These are phyloP conservation scores for Dicerorhinus sumatrensis DNA, from an alignment of 2,113 vertebrate genomes.

Conservation along the genomic window DNA sequence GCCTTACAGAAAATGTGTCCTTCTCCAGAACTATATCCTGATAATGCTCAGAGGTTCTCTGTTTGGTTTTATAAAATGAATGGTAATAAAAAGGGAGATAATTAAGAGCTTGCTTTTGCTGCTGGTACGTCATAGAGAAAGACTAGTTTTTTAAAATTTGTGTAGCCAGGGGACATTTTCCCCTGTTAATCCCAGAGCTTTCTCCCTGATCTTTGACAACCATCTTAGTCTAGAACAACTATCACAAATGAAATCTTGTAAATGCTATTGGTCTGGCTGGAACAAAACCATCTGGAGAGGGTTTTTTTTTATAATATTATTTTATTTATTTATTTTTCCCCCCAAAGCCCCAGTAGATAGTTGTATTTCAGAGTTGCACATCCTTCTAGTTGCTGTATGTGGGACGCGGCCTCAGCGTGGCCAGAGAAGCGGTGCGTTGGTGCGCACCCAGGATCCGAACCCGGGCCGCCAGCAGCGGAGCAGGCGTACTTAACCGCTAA, in stretches of 20 bases:
- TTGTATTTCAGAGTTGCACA: too few species aligned
- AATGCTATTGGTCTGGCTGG: neutral
- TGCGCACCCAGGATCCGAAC: too few species aligned
- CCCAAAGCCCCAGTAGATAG: too few species aligned
- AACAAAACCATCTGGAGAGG: neutral
- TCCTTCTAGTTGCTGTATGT: too few species aligned
- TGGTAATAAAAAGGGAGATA: neutral
- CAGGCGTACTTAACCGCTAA: too few species aligned
- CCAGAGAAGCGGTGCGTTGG: too few species aligned
- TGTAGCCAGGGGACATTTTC: neutral
- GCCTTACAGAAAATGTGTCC: neutral
- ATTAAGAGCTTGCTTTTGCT: neutral
- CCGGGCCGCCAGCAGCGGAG: too few species aligned
- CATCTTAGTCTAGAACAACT: too few species aligned
- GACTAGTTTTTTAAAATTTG: neutral
- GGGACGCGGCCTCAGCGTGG: too few species aligned
- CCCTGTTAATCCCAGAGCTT: neutral
- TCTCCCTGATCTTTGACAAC: neutral
- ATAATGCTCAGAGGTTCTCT: neutral
- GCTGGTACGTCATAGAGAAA: neutral
- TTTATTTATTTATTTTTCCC: too few species aligned
- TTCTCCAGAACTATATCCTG: neutral
- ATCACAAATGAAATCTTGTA: neutral
- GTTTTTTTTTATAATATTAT: too few species aligned
- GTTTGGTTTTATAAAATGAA: neutral